Evolutionary conservation across 2,113 vertebrate genomes (phyloP).

Genomic region (Tragulus kanchil): DNA sequence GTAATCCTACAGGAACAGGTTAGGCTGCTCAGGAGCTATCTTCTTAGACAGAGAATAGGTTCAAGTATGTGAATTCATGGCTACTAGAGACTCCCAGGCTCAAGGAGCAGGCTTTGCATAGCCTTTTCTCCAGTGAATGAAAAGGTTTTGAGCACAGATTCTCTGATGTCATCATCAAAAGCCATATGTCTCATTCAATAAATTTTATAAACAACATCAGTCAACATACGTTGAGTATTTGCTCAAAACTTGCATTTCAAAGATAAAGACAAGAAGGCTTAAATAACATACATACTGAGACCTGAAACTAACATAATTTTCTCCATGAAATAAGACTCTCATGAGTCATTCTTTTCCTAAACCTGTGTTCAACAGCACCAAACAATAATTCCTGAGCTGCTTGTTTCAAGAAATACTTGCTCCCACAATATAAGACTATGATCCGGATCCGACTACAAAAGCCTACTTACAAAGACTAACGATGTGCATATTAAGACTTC

Average conservation of each 20-base stretch:
- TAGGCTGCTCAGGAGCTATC: neutral
- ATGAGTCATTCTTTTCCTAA: neutral
- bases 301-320: neutral
- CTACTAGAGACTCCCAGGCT: neutral
- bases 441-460: neutral
- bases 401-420: neutral
- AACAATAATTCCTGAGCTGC: constrained; percentile 1
- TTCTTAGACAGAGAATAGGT: neutral
- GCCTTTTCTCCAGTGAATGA: neutral
- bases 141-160: neutral
- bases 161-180: too few relatives aligned
- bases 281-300: neutral
- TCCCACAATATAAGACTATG: neutral
- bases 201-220: too few relatives aligned
- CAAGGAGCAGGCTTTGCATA: neutral
- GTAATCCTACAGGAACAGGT: neutral
- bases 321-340: neutral
- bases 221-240: neutral
- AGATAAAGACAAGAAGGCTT: neutral
- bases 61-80: neutral
- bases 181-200: too few relatives aligned
- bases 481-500: neutral
- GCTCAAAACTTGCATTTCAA: neutral
- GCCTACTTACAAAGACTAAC: neutral
- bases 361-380: neutral